These are phyloP conservation scores for Argynnis bischoffii DNA, from an alignment of 2,888 invertebrate genomes.

Conservation along the genomic window DNA sequence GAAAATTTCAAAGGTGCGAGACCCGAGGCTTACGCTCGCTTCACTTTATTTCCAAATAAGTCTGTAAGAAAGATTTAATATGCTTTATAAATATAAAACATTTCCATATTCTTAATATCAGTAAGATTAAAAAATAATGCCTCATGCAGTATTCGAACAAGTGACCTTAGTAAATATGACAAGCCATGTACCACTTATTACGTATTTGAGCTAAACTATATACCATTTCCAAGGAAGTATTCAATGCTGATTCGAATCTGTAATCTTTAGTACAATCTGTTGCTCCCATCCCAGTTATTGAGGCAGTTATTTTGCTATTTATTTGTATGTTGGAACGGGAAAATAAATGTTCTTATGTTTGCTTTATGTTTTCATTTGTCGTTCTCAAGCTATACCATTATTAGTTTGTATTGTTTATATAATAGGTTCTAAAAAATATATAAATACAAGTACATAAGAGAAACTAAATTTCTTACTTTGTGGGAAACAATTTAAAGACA, in stretches of 20 bases:
- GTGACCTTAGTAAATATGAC: too few species aligned
- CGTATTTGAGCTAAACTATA: neutral
- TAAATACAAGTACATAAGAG: too few species aligned
- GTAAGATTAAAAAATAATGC: too few species aligned
- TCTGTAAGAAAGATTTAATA: too few species aligned
- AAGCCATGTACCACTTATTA: neutral
- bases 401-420: neutral
- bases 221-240: neutral
- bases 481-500: too few species aligned
- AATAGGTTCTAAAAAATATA: neutral
- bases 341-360: slow-evolving; percentile 26
- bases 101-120: too few species aligned
- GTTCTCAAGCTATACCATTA: slow-evolving; percentile 11
- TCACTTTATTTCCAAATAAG: too few species aligned
- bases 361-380: slow-evolving; percentile 9
- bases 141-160: too few species aligned
- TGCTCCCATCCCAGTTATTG: slow-evolving; percentile 48
- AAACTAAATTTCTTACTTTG: too few species aligned
- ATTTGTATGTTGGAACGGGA: slow-evolving; percentile 42
- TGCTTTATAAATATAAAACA: too few species aligned
- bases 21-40: too few species aligned
- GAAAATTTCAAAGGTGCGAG: too few species aligned
- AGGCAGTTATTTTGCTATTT: slow-evolving; percentile 54
- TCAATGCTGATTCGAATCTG: neutral
- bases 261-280: slow-evolving; percentile 40